Conservation (phyloP, 2,888 invertebrate species). For the Pterobdella sp. region DNA sequence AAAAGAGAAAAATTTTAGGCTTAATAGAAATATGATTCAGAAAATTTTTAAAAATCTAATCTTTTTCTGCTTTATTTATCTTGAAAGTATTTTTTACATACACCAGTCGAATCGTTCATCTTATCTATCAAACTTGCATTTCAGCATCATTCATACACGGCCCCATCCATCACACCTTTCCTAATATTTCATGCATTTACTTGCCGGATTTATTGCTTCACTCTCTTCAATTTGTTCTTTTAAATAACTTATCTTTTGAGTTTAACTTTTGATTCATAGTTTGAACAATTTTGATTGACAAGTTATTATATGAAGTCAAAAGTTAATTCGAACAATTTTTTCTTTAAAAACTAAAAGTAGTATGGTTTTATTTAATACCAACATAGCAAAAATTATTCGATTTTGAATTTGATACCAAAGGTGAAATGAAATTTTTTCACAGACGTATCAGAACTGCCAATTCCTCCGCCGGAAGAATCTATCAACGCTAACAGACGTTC, state of each 20-base stretch:
- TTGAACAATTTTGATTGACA: neutral
- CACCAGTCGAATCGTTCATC: neutral
- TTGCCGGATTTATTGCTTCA: neutral
- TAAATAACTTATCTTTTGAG: neutral
- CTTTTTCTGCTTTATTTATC: too few relatives aligned
- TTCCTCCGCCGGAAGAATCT: conserved; percentile 26
- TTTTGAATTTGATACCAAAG: too few relatives aligned
- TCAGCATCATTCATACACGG: neutral
- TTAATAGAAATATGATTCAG: too few relatives aligned
- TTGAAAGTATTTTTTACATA: neutral
- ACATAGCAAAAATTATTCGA: too few relatives aligned
- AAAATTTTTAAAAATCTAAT: too few relatives aligned
- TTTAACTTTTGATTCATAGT: neutral
- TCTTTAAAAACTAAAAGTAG: too few relatives aligned
- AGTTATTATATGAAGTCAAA: too few relatives aligned
- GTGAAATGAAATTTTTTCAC: too few relatives aligned
- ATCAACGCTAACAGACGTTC: neutral
- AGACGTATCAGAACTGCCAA: conserved; percentile 4
- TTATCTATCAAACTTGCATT: neutral
- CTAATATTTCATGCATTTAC: neutral
- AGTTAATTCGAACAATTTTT: too few relatives aligned
- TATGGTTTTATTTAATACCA: too few relatives aligned
- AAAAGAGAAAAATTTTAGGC: too few relatives aligned
- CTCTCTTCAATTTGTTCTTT: neutral
- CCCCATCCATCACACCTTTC: neutral